Conservation (phyloP, 1,140 invertebrate species). For the Lycorma delicatula region DNA sequence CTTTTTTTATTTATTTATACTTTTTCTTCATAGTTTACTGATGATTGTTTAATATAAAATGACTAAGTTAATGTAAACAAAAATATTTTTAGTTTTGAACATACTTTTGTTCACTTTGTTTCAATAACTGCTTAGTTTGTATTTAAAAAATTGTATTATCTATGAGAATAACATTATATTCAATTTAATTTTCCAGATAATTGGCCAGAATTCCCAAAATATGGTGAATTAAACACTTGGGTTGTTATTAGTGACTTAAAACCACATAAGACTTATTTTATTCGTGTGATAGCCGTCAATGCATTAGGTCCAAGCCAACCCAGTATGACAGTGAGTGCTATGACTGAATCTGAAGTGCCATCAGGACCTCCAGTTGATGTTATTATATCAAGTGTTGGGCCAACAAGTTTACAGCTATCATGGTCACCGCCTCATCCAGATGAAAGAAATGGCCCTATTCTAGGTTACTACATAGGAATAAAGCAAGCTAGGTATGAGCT, state of each 20-base stretch:
- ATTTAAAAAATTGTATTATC: no score
- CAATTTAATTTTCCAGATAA: no score
- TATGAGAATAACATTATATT: no score
- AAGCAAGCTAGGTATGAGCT: constrained; percentile 9
- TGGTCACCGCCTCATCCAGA: constrained; percentile 42
- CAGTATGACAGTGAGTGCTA: constrained; percentile 65
- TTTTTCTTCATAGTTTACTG: no score
- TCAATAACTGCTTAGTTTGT: no score
- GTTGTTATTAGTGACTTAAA: constrained; percentile 47
- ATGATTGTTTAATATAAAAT: no score
- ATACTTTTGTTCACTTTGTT: no score
- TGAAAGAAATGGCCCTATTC: constrained; percentile 42
- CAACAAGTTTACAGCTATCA: constrained; percentile 41
- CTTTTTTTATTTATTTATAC: no score
- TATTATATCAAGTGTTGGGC: constrained; percentile 39
- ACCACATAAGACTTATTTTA: constrained; percentile 69
- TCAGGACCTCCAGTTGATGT: constrained; percentile 43
- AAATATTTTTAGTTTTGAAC: no score
- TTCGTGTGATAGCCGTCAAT: constrained; percentile 76
- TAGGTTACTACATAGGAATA: constrained; percentile 45
- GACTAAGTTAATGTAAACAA: no score
- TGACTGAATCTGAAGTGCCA: constrained; percentile 46
- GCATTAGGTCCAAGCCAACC: constrained; percentile 67
- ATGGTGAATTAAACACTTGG: constrained; percentile 26
- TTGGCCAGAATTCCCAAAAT: not conserved